Evolutionary conservation across 64 coral and sea anemone genomes (phyloP).

Genomic region (Montipora sp.): DNA sequence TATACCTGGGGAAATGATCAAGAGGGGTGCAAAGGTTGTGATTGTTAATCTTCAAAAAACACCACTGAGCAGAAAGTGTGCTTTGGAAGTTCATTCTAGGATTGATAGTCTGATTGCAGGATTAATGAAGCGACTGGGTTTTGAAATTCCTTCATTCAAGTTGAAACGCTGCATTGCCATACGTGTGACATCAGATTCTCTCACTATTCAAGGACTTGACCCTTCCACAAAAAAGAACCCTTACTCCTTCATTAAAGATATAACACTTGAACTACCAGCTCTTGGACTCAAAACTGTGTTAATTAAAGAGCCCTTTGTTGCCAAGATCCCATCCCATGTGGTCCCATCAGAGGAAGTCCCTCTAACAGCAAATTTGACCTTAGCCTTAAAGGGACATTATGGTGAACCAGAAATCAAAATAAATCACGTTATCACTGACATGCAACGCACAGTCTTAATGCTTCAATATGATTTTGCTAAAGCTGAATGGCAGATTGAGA

Average conservation of each 20-base stretch:
- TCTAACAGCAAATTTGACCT: constrained; percentile 41
- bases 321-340: constrained; percentile 36
- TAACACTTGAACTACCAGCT: constrained; percentile 28
- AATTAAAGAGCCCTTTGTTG: constrained; percentile 64
- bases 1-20: constrained; percentile 71
- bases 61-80: constrained; percentile 64
- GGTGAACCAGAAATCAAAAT: constrained; percentile 77
- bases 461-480: background rate
- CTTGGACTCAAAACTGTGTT: constrained; percentile 21
- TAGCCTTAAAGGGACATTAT: constrained; percentile 60
- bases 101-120: constrained; percentile 50
- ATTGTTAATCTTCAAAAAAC: constrained; percentile 78
- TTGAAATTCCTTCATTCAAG: constrained; percentile 51
- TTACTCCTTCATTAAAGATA: constrained; percentile 58
- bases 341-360: constrained; percentile 51
- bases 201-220: constrained; percentile 67
- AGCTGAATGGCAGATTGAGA: constrained; percentile 36
- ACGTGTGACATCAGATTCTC: constrained; percentile 22
- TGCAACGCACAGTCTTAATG: constrained; percentile 49
- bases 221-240: constrained; percentile 37
- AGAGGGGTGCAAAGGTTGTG: constrained; percentile 62
- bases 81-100: constrained; percentile 65
- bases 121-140: constrained; percentile 60
- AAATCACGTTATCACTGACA: constrained; percentile 19
- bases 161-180: constrained; percentile 64